phyloP scores from a whole-genome alignment of 1,140 invertebrate genomes.

The Lucilia cuprina region DNA sequence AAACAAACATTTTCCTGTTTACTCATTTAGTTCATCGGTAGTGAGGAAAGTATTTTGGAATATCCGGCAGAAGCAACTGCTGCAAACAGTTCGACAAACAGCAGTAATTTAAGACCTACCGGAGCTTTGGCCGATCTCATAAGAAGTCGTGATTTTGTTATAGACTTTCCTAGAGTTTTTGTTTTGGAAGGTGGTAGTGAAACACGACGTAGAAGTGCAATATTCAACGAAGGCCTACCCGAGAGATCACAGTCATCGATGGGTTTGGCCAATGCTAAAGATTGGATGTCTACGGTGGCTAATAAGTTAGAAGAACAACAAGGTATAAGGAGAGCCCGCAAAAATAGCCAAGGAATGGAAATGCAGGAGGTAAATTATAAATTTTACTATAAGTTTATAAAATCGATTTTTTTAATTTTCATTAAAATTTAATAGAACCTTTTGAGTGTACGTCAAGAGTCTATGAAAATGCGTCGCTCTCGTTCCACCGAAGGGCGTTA shows the following conservation, averaged over 20 bases:
- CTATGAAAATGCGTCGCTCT: constrained; percentile 51
- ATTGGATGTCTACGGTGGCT: constrained; percentile 56
- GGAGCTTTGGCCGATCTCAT: constrained; percentile 50
- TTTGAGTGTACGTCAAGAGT: constrained; percentile 48
- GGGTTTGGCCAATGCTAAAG: constrained; percentile 52
- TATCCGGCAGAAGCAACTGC: constrained; percentile 49
- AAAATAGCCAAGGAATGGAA: constrained; percentile 42
- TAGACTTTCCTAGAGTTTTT: constrained; percentile 58
- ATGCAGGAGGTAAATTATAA: constrained; percentile 52
- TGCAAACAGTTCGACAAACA: background rate
- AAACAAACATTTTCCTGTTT: too few species aligned
- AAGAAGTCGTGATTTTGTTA: constrained; percentile 56
- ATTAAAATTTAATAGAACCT: constrained; percentile 47
- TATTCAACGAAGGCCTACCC: constrained; percentile 50
- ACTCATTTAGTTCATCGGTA: constrained; percentile 70
- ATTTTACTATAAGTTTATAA: background rate
- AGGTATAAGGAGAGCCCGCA: constrained; percentile 49
- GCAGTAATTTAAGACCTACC: constrained; percentile 8
- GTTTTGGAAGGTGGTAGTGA: constrained; percentile 52
- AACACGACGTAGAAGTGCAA: constrained; percentile 48
- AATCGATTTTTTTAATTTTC: background rate
- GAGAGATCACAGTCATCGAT: constrained; percentile 58
- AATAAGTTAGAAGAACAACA: constrained; percentile 59
- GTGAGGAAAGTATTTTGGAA: constrained; percentile 73
- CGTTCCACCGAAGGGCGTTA: constrained; percentile 57